Evolutionary conservation across 1,140 invertebrate species (phyloP).

Genomic region (Pogonomyrmex californicus): DNA sequence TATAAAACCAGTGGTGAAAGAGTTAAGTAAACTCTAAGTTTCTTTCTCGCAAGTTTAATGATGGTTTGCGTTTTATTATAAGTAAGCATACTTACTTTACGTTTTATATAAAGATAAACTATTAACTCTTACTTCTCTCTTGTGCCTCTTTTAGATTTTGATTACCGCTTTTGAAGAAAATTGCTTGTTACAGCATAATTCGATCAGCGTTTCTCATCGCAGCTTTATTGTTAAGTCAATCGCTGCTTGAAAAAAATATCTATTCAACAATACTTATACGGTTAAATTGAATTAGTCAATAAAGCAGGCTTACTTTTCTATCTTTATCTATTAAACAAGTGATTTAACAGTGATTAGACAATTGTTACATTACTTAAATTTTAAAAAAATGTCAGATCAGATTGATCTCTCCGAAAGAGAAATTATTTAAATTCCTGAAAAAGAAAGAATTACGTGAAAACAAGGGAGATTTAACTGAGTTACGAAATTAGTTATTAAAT

Average conservation of each 20-base stretch:
- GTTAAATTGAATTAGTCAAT: background rate
- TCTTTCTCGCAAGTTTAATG: slow-evolving; percentile 38
- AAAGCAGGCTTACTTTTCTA: background rate
- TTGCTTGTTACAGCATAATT: slow-evolving; percentile 23
- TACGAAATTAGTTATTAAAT: background rate
- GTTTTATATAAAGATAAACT: slow-evolving; percentile 25
- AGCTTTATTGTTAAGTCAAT: slow-evolving; percentile 7
- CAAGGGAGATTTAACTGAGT: background rate
- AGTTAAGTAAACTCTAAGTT: slow-evolving; percentile 53
- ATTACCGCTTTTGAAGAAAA: slow-evolving; percentile 21
- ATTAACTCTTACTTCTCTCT: slow-evolving; percentile 2
- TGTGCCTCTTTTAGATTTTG: background rate
- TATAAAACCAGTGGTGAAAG: slow-evolving; percentile 36
- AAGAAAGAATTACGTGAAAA: too few relatives aligned
- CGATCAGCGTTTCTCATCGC: background rate
- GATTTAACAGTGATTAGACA: background rate
- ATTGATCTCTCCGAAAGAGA: background rate
- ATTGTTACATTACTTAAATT: background rate
- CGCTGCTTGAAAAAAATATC: background rate
- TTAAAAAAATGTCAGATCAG: background rate
- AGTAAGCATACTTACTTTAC: slow-evolving; percentile 10
- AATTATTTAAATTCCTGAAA: background rate
- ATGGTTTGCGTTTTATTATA: slow-evolving; percentile 21
- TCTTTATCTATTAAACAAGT: background rate
- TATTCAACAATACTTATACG: background rate